Percentiles rank a stretch among this genome's conserved stretches.
phyloP scores from a whole-genome alignment of 2,888 invertebrate species.

The Melanchra persicariae region DNA sequence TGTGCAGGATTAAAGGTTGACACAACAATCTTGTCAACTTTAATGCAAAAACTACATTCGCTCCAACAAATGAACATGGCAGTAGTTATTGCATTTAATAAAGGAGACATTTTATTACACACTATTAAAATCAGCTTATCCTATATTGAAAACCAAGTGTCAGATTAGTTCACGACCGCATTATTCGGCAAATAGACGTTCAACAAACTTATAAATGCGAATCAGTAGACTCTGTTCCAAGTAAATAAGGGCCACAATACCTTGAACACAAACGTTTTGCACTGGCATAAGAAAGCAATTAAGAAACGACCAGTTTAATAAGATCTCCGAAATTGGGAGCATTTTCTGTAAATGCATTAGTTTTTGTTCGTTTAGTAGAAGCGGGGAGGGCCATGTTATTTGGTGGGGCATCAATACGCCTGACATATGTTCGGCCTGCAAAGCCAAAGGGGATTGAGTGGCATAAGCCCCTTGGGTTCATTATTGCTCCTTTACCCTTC shows the following conservation, averaged over 20 bases:
- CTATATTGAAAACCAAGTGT: slow-evolving; percentile 71
- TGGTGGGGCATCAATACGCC: slow-evolving; percentile 74
- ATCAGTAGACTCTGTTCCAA: slow-evolving; percentile 30
- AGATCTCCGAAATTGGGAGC: slow-evolving; percentile 66
- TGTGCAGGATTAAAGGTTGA: neutral
- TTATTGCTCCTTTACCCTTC: slow-evolving; percentile 85
- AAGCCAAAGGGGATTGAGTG: slow-evolving; percentile 85
- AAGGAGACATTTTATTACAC: slow-evolving; percentile 55
- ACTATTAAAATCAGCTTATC: slow-evolving; percentile 70
- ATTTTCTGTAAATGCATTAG: slow-evolving; percentile 53
- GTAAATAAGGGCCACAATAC: slow-evolving; percentile 27
- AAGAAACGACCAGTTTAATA: slow-evolving; percentile 73
- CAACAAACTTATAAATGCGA: slow-evolving; percentile 17
- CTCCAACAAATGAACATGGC: slow-evolving; percentile 31
- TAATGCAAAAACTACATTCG: slow-evolving; percentile 2
- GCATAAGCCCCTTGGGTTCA: slow-evolving; percentile 87
- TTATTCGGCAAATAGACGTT: slow-evolving; percentile 72
- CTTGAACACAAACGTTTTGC: slow-evolving; percentile 59
- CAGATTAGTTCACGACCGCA: slow-evolving; percentile 78
- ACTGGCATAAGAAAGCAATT: slow-evolving; percentile 83
- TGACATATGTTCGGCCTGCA: slow-evolving; percentile 87
- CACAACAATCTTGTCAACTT: neutral
- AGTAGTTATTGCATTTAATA: slow-evolving; percentile 36
- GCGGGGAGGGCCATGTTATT: slow-evolving; percentile 62
- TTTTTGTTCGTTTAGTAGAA: slow-evolving; percentile 55